Evolutionary conservation across 2,113 vertebrate genomes (phyloP), one percentile per base, ranked within the genome.

Genomic region (Cathartes aura): DNA sequence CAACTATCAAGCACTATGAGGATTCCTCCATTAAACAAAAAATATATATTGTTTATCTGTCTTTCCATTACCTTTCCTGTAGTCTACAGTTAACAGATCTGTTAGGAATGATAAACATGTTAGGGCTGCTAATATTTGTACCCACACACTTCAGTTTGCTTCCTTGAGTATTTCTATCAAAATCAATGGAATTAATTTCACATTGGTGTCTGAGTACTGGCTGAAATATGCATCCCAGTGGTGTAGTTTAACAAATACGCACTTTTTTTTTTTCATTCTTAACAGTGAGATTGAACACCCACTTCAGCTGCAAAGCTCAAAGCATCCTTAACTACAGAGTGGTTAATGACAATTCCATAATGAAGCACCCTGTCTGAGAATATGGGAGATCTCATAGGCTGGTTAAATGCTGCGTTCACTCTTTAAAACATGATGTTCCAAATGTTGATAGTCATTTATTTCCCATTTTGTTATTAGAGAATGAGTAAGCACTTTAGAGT

Each of bases 401-500:
- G 48, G 48, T 43, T 55, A 75, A 89, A 82, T 19, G 24, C 55
- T 81, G 14, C 17, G 11, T 66, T 59, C 18, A 4, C 26, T 75
- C 75, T 88, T 75, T 73, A 68, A 90, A 94, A 86, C 38, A 47
- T 0, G 27, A 62, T 56, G 79, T 80, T 94, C 84, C 78, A 74
- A 93, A 52, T 29, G 71, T 5, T 92, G 66, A 26, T 74, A 90
- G 67, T 62, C n/a, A 76, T 89, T 97, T 86, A 83, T 70, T 95
- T 85, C 53, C 55, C 38, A 56, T 81, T 85, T 80, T 94, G 75
- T 93, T 89, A 83, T 67, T 82, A 83, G 63, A 89, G 66, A 92
- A 94, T 24, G 8, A 95, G 90, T 72, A 95, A 95, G 94, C 94
- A 91, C 74, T 80, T 82, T 32, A 70, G 60, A 63, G 38, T 90